phyloP scores from a whole-genome alignment of 2,797 vertebrate genomes.

The Morelia viridis region DNA sequence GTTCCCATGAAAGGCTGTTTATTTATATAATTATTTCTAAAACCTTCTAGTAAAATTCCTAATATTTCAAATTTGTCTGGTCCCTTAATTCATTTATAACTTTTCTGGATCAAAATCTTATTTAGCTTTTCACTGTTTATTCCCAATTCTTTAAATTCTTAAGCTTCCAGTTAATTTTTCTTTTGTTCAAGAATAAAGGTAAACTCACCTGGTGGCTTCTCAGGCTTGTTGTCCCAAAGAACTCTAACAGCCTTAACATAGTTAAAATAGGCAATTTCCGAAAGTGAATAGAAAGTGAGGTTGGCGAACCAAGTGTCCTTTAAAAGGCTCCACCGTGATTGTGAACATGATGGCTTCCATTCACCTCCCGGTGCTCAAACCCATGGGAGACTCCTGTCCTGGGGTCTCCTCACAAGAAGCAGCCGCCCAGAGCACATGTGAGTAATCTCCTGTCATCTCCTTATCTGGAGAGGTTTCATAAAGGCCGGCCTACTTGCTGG shows the following conservation, averaged over 20 bases:
- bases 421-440: not conserved
- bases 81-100: not conserved
- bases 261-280: not conserved
- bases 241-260: not conserved
- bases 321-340: not conserved
- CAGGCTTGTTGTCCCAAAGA: not conserved
- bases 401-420: not conserved
- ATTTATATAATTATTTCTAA: not conserved
- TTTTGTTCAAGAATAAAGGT: not conserved
- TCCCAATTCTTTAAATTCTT: not conserved
- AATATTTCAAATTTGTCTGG: not conserved
- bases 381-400: not conserved
- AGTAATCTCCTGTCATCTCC: not conserved
- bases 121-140: not conserved
- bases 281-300: not conserved
- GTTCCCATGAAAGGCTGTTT: not conserved
- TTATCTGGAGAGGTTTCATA: not conserved
- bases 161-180: not conserved
- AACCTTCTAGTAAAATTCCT: not conserved
- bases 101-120: not conserved
- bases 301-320: not conserved
- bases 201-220: not conserved
- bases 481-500: not conserved
- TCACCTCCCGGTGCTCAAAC: not conserved
- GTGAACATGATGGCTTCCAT: not conserved